phyloP scores from a whole-genome alignment of 2,888 invertebrate genomes.

The Drosophila leonis region DNA sequence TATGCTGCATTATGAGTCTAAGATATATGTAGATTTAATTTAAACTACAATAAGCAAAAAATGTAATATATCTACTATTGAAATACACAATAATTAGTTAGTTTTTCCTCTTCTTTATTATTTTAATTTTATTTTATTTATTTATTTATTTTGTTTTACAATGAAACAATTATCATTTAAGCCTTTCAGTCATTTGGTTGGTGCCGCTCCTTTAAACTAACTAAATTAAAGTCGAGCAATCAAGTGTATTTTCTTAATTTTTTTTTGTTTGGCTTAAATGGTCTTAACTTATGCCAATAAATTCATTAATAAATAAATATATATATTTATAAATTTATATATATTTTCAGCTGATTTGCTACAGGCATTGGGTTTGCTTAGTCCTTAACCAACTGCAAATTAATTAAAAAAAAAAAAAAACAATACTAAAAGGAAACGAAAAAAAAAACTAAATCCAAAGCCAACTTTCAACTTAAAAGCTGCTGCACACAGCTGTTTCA shows the following conservation, averaged over 20 bases:
- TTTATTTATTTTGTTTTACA: conserved; percentile 48
- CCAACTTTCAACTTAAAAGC: conserved; percentile 29
- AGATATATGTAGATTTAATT: conserved; percentile 25
- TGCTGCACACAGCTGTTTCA: conserved; percentile 50
- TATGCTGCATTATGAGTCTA: conserved; percentile 45
- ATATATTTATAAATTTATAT: conserved; percentile 24
- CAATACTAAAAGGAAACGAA: not conserved
- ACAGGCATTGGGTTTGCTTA: conserved; percentile 73
- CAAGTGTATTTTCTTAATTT: conserved; percentile 3
- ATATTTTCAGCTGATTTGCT: conserved; percentile 25
- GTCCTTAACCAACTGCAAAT: conserved; percentile 32
- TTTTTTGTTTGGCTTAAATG: conserved; percentile 3
- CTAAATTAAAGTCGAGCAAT: conserved; percentile 47
- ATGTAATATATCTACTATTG: conserved; percentile 37
- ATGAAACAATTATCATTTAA: conserved; percentile 75
- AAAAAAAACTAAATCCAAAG: conserved; percentile 24
- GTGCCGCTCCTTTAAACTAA: conserved; percentile 57
- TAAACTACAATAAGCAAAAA: conserved; percentile 67
- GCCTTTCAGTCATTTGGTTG: conserved; percentile 72
- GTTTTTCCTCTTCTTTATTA: conserved; percentile 12
- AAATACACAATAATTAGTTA: conserved; percentile 53
- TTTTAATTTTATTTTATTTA: conserved; percentile 6
- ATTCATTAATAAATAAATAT: conserved; percentile 16
- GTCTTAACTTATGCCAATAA: conserved; percentile 42
- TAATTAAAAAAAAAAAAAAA: too few species aligned